Base-by-base conservation (phyloP, 1,140 invertebrate species). In the Scaptomyza montana region DNA sequence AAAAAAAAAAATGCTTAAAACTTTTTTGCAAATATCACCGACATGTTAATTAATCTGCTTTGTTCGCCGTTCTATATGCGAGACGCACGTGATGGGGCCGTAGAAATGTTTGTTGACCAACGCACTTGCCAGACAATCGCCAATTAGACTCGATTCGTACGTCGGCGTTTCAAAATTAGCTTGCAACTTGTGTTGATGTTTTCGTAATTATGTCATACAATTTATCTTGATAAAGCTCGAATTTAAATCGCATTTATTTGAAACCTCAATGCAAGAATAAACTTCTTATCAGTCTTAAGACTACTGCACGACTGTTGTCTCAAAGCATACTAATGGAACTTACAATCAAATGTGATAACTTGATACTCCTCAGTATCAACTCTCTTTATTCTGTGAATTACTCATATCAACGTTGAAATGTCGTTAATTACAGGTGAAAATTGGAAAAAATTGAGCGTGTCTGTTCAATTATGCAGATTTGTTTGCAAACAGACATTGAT, bases 401-500 rank as follows among this genome's bases (percentile, higher is more conserved):
- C 59, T 67, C 78, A 65, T 67, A 54, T 66, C 53, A 53, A 53
- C 62, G 51, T 61, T 45, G 60, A 66, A 30, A 55, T 63, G 70
- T 56, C 78, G 81, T 70, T 86, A 86, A 87, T 85, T 85, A 78
- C 56, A 87, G 82, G 81, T 78, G 81, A 85, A 81, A 85, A 85
- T 86, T 81, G 74, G 70, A 86, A 81, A 87, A 76, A 78, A 86
- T 78, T 78, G 82, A 78, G 62, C 81, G 81, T 87, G 81, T 46
- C 74, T 64, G 78, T 66, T 60, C 82, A 86, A 86, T 86, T 86
- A 86, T 86, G 78, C 70, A 81, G 66, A 87, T 81, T 68, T 46
- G 78, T 68, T 87, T 67, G 78, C 74, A 78, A 85, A 86, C 70
- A 80, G 50, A 66, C 59, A 46, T 47, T 70, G 50, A 45, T 49